Conservation (phyloP, 1,140 invertebrate genomes). For the Calephelis nemesis region DNA sequence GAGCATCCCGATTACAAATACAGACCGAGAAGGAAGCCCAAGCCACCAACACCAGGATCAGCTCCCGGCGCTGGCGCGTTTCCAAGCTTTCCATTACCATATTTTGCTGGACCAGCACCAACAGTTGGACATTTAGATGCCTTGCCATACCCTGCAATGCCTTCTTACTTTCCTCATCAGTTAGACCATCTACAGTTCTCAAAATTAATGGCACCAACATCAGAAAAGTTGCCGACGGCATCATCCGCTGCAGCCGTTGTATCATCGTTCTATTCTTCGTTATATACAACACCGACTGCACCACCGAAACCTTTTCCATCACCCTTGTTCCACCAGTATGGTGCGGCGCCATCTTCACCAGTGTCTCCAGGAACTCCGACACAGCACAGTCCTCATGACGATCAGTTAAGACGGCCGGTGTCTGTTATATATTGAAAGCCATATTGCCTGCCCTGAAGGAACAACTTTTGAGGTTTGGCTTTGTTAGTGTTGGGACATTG, state of each 20-base stretch:
- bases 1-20: slow-evolving; percentile 96
- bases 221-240: slow-evolving; percentile 67
- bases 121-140: slow-evolving; percentile 58
- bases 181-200: slow-evolving; percentile 72
- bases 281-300: slow-evolving; percentile 66
- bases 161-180: slow-evolving; percentile 73
- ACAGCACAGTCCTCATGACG: slow-evolving; percentile 72
- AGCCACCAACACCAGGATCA: slow-evolving; percentile 85
- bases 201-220: slow-evolving; percentile 66
- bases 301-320: slow-evolving; percentile 68
- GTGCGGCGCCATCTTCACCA: slow-evolving; percentile 54
- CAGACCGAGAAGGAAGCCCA: slow-evolving; percentile 91
- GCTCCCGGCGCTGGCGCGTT: slow-evolving; percentile 75
- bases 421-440: slow-evolving; percentile 76
- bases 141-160: slow-evolving; percentile 58
- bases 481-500: slow-evolving; percentile 12
- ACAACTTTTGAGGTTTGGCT: slow-evolving; percentile 52
- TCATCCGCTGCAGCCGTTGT: slow-evolving; percentile 68
- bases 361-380: slow-evolving; percentile 58
- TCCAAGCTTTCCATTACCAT: slow-evolving; percentile 71
- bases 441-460: slow-evolving; percentile 65
- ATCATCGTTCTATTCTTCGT: slow-evolving; percentile 70
- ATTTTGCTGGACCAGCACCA: slow-evolving; percentile 66
- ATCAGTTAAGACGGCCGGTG: slow-evolving; percentile 69
- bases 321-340: slow-evolving; percentile 66